Conservation (phyloP, 1,140 invertebrate genomes). For the Psilanteris sp. region DNA sequence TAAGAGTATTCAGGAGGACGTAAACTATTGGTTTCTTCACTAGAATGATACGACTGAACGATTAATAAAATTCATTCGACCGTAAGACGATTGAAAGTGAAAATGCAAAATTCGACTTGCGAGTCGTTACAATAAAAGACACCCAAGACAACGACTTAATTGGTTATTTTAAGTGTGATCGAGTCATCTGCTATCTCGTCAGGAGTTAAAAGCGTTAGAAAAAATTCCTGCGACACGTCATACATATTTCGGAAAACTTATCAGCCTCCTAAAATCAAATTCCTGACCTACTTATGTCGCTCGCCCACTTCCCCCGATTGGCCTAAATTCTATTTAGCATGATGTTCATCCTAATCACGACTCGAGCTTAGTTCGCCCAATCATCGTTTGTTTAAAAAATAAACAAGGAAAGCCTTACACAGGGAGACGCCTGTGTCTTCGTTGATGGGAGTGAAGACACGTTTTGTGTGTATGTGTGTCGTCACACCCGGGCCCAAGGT, state of each 20-base stretch:
- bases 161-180: too few species aligned
- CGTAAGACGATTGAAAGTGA: too few species aligned
- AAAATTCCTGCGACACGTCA: conserved; percentile 21
- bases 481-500: conserved; percentile 56
- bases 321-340: conserved; percentile 62
- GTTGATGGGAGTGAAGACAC: conserved; percentile 52
- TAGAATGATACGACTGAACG: too few species aligned
- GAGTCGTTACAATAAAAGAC: too few species aligned
- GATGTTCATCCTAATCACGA: conserved; percentile 56
- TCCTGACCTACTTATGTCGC: conserved; percentile 42
- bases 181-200: too few species aligned
- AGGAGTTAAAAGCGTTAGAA: too few species aligned
- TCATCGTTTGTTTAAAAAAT: conserved; percentile 79
- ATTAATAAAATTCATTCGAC: too few species aligned
- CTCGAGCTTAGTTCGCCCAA: conserved; percentile 64
- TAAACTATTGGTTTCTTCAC: too few species aligned
- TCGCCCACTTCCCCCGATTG: conserved; percentile 51
- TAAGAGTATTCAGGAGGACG: too few species aligned
- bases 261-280: conserved; percentile 43
- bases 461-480: conserved; percentile 60
- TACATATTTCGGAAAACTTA: conserved; percentile 46
- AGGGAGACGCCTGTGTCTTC: conserved; percentile 36
- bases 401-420: conserved; percentile 74
- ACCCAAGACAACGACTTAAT: too few species aligned
- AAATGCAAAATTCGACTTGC: too few species aligned